phyloP scores from a whole-genome alignment of 1,140 invertebrate species.

The Araneus ventricosus region DNA sequence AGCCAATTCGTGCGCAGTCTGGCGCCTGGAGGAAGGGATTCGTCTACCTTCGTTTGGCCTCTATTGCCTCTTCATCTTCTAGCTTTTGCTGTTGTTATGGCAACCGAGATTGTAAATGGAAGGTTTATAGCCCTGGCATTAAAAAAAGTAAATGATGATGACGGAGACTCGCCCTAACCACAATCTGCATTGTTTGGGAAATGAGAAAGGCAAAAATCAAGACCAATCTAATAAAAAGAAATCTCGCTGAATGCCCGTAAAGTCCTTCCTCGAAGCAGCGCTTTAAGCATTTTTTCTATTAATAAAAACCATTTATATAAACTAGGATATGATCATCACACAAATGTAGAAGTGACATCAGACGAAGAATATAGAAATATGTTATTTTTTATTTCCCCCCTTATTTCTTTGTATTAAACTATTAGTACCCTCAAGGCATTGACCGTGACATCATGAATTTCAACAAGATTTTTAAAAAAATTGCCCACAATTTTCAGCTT shows the following conservation, averaged over 20 bases:
- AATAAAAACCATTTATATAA: too few species aligned
- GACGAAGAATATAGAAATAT: too few species aligned
- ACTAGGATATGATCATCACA: too few species aligned
- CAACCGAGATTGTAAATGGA: constrained; percentile 21
- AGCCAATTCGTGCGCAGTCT: neutral
- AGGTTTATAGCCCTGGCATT: neutral
- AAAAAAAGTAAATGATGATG: neutral
- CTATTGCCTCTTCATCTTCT: neutral
- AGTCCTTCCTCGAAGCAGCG: neutral
- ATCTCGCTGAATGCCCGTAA: neutral
- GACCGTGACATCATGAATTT: too few species aligned
- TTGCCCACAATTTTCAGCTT: too few species aligned
- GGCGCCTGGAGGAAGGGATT: neutral
- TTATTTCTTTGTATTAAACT: too few species aligned
- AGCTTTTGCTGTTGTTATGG: constrained; percentile 17
- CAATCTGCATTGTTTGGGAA: neutral
- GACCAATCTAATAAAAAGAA: neutral
- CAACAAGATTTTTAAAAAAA: too few species aligned
- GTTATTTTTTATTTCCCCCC: too few species aligned
- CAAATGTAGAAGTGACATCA: too few species aligned
- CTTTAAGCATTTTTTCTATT: too few species aligned
- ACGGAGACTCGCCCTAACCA: neutral
- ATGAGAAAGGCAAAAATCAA: neutral
- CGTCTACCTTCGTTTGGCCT: neutral
- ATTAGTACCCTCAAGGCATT: too few species aligned